Evolutionary conservation across 2,113 vertebrate genomes (phyloP).

Genomic region (Haliaeetus leucogaster): DNA sequence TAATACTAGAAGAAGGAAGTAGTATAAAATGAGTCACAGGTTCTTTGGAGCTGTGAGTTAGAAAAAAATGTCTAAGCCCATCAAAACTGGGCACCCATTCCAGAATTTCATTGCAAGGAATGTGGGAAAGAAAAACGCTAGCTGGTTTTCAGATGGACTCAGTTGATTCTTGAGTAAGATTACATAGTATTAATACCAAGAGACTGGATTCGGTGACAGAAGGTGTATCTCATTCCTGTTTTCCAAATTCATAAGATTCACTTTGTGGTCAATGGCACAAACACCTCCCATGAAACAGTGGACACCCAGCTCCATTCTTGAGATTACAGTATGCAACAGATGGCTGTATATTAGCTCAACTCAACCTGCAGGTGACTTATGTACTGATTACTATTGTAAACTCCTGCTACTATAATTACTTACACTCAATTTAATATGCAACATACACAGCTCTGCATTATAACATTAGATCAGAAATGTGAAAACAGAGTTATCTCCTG

Average conservation of each 20-base stretch:
- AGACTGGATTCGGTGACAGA: background rate
- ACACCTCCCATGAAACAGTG: accelerated
- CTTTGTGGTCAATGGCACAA: background rate
- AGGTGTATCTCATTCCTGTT: background rate
- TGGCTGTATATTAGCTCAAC: background rate
- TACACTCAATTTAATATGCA: background rate
- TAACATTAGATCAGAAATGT: background rate
- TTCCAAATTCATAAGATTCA: background rate
- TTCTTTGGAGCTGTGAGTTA: background rate
- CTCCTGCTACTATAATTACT: background rate
- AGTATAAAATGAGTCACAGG: background rate
- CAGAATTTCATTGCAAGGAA: background rate
- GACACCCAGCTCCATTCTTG: background rate
- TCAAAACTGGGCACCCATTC: background rate
- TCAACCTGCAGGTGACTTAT: background rate
- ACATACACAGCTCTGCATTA: background rate
- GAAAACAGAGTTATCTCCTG: background rate
- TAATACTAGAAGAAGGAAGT: background rate
- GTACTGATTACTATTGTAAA: background rate
- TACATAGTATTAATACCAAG: background rate
- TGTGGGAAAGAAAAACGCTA: background rate
- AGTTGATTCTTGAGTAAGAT: background rate
- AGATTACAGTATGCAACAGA: background rate
- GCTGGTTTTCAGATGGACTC: background rate
- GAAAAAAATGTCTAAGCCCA: background rate